Percentiles rank a stretch among this genome's conserved stretches.
Evolutionary conservation across 64 coral and sea anemone genomes (phyloP).

Genomic region (Montipora sp.): DNA sequence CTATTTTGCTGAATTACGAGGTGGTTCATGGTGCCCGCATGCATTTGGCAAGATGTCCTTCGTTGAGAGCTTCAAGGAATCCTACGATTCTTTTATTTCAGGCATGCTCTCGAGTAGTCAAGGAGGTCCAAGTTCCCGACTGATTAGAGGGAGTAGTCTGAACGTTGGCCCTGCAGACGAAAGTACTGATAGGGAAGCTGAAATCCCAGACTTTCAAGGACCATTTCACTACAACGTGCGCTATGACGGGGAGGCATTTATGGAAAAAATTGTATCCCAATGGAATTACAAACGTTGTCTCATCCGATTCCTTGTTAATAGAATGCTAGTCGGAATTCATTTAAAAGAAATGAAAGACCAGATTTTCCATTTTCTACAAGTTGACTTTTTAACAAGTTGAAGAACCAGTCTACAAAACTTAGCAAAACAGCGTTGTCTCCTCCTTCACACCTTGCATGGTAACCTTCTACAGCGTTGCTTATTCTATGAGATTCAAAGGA

Average conservation of each 20-base stretch:
- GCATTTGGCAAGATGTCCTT: slow-evolving; percentile 60
- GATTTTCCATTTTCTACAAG: neutral
- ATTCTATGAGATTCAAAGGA: neutral
- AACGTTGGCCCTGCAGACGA: neutral
- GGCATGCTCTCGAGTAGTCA: neutral
- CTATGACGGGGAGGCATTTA: neutral
- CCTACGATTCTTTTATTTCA: neutral
- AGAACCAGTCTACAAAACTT: neutral
- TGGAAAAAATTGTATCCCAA: neutral
- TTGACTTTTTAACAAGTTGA: neutral
- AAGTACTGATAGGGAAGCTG: neutral
- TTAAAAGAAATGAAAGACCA: neutral
- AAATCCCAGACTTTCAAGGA: neutral
- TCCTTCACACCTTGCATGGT: neutral
- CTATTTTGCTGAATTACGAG: slow-evolving; percentile 44
- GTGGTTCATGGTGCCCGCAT: slow-evolving; percentile 32
- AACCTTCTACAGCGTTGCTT: neutral
- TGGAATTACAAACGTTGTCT: slow-evolving; percentile 3
- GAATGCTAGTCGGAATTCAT: neutral
- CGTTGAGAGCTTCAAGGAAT: slow-evolving; percentile 25
- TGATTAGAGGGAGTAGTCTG: neutral
- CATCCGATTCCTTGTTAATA: neutral
- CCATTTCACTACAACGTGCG: slow-evolving; percentile 5
- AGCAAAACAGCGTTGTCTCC: neutral
- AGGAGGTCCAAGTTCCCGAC: neutral